These are phyloP conservation scores for Xenops minutus DNA, from an alignment of 2,797 vertebrate genomes.

Conservation along the genomic window DNA sequence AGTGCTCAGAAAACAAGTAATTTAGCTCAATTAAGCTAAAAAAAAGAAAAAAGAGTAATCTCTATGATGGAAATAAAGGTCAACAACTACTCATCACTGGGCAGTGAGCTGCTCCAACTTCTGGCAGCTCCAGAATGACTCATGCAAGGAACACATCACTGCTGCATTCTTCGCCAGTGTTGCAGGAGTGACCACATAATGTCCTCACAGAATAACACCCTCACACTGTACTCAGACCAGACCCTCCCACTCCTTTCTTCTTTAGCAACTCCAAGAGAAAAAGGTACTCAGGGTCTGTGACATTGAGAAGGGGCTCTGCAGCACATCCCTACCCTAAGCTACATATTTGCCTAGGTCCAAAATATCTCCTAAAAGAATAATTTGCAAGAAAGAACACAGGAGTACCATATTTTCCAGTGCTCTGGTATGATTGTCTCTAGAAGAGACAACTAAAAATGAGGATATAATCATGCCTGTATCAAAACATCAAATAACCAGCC, in stretches of 20 bases:
- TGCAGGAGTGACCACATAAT: constrained; percentile 6
- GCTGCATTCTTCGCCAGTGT: constrained; percentile 9
- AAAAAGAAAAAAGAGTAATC: neutral
- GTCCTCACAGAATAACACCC: neutral
- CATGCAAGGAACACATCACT: neutral
- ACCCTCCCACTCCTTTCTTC: neutral
- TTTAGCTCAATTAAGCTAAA: neutral
- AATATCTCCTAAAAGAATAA: neutral
- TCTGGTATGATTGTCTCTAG: neutral
- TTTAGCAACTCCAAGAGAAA: neutral
- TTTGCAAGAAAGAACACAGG: neutral
- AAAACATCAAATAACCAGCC: neutral
- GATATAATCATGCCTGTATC: neutral
- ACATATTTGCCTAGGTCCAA: neutral
- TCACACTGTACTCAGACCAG: neutral
- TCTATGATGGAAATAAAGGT: constrained; percentile 27
- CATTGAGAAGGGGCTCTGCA: neutral
- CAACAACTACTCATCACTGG: neutral
- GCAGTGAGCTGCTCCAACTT: neutral
- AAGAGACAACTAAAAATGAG: neutral
- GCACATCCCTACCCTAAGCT: neutral
- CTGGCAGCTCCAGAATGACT: neutral
- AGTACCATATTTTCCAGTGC: accelerated
- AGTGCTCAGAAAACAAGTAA: neutral
- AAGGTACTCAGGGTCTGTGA: neutral